These are phyloP conservation scores for Theonella swinhoei DNA, from an alignment of 37 sponge, comb jelly and placozoan genomes.

Conservation along the genomic window DNA sequence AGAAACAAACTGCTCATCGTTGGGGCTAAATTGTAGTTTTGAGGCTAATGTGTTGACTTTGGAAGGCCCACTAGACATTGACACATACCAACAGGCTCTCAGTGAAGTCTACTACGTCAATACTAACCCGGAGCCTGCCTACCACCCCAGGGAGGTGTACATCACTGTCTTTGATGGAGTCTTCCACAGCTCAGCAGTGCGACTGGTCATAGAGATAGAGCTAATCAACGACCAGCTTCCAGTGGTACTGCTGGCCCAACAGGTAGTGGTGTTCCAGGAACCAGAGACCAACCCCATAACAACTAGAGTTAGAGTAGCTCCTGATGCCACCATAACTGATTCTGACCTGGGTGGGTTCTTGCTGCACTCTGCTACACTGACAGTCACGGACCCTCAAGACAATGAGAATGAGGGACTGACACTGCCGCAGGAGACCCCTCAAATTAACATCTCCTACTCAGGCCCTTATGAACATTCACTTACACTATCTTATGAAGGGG, in stretches of 20 bases:
- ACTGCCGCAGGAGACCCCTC: background rate
- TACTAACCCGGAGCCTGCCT: conserved; percentile 24
- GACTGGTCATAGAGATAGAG: conserved; percentile 27
- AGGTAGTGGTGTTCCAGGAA: conserved; percentile 37
- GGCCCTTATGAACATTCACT: background rate
- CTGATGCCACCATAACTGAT: conserved; percentile 31
- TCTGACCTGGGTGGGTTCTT: conserved; percentile 30
- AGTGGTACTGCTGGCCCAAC: conserved; percentile 3
- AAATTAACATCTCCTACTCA: background rate
- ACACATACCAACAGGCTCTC: conserved; percentile 23
- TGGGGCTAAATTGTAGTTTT: background rate
- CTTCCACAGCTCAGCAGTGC: background rate
- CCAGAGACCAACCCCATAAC: conserved; percentile 33
- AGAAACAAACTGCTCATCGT: background rate
- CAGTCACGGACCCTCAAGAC: conserved; percentile 20
- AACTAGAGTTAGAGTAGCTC: conserved; percentile 26
- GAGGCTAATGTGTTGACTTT: conserved; percentile 26
- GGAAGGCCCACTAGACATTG: conserved; percentile 14
- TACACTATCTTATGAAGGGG: background rate
- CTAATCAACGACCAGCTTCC: conserved; percentile 64
- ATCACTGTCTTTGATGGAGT: conserved; percentile 50
- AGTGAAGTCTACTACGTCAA: conserved; percentile 33
- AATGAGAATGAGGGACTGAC: conserved; percentile 1
- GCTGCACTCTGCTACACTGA: conserved; percentile 5
- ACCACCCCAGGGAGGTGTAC: background rate